Evolutionary conservation across 1,140 invertebrate genomes (phyloP), one percentile per base, ranked within the genome.

Genomic region (Eueides isabella): DNA sequence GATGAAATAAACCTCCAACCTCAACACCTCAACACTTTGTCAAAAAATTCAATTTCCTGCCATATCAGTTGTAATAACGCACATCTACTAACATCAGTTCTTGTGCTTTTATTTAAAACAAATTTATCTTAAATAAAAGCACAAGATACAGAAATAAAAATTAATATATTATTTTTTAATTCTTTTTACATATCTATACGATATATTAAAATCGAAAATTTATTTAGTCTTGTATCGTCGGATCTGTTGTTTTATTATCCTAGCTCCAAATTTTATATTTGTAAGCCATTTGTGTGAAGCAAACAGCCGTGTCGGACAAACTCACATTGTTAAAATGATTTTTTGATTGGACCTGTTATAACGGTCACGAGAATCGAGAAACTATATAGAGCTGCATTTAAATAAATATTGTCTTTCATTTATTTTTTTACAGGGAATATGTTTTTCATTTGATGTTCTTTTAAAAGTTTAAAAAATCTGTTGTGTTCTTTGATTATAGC

Each of bases 321-420:
- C 83, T 89, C 89, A 87, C 86, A 90, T 90, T 84, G 85, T 90
- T 89, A 91, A 92, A 91, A 92, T 91, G 90, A 88, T 91, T 90
- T 91, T 92, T 92, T 90, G 90, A 92, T 92, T 92, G 87, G 83
- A 84, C 87, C 80, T 81, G 80, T 85, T 85, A 73, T 92, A 91
- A 90, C 88, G 80, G 88, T 72, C 74, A 76, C 82, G 85, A 80
- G 80, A 82, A 77, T 7, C 23, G 23, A 63, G 67, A 71, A 82
- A 67, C 80, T 64, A 64, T 78, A 86, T 77, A 85, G 85, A 90
- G 87, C 38, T 83, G 87, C 30, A 78, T 28, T 55, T 55, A n/a
- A 26, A 23, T 55, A 26, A 55, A 55, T 55, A 19, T 44, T 19
- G 5, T 7, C 2, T 26, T 26, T 23, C 11, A 3, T 4, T 23